These are phyloP conservation scores for Mohoua ochrocephala DNA, from an alignment of 2,113 vertebrate genomes.

Conservation along the genomic window DNA sequence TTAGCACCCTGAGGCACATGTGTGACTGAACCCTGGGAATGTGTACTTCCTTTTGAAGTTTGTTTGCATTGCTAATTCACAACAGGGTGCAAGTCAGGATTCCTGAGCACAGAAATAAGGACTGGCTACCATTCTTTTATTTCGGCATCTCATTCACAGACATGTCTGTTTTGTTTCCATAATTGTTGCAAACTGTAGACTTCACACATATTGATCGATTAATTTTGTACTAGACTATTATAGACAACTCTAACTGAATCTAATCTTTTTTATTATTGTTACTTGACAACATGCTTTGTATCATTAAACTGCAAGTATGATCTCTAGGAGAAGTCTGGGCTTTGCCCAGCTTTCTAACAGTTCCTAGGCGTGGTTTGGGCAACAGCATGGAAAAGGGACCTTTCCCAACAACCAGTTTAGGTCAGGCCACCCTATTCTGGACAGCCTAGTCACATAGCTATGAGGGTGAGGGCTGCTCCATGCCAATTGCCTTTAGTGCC, in stretches of 20 bases:
- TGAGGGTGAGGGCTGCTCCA: not conserved
- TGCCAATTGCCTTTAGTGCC: not conserved
- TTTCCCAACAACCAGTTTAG: not conserved
- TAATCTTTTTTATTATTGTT: not conserved
- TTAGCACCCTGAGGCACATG: not conserved
- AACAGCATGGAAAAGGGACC: not conserved
- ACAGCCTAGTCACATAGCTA: not conserved
- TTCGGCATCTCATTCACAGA: not conserved
- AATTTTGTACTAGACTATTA: not conserved
- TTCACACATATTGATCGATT: not conserved
- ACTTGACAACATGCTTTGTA: not conserved
- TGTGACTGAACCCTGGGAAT: not conserved
- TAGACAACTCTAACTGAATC: not conserved
- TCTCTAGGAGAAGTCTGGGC: not conserved
- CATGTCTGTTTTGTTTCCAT: not conserved
- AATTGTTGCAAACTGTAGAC: not conserved
- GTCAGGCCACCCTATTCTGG: not conserved
- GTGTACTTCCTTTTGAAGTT: slow-evolving; percentile 8
- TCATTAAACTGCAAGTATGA: not conserved
- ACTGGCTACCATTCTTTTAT: not conserved
- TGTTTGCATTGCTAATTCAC: slow-evolving; percentile 24
- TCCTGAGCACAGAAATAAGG: not conserved
- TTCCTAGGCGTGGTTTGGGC: not conserved
- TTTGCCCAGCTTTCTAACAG: not conserved
- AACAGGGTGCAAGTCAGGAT: not conserved